phyloP scores from a whole-genome alignment of 2,113 vertebrate genomes.

The Brachyistius frenatus region DNA sequence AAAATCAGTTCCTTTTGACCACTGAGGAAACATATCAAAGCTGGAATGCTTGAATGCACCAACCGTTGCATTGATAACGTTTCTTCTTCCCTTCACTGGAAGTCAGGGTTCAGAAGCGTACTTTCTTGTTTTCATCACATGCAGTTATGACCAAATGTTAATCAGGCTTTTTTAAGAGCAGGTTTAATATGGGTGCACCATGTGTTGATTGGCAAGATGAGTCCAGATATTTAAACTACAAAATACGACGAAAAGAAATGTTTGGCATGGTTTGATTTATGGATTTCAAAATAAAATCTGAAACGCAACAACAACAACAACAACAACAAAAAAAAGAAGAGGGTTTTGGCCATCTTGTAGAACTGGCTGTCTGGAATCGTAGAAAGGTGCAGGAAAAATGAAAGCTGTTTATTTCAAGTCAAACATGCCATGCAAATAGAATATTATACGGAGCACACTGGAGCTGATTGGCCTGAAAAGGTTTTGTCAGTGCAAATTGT shows the following conservation, averaged over 20 bases:
- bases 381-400: slow-evolving; percentile 16
- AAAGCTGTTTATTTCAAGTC: slow-evolving; percentile 1
- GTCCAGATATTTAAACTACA: slow-evolving; percentile 62
- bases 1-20: background rate
- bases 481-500: background rate
- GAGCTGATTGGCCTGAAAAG: background rate
- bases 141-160: slow-evolving; percentile 71
- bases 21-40: background rate
- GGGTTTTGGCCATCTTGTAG: slow-evolving; percentile 71
- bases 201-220: slow-evolving; percentile 83
- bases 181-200: slow-evolving; percentile 67
- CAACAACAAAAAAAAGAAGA: slow-evolving; percentile 56
- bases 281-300: slow-evolving; percentile 64
- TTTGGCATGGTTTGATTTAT: slow-evolving; percentile 65
- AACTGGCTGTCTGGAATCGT: slow-evolving; percentile 69
- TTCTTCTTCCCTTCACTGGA: slow-evolving; percentile 31
- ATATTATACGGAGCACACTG: background rate
- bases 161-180: slow-evolving; percentile 51
- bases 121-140: slow-evolving; percentile 61
- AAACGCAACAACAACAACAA: slow-evolving; percentile 69
- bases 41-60: slow-evolving; percentile 1
- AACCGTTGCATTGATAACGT: background rate
- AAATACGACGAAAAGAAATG: slow-evolving; percentile 16
- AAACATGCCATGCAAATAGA: slow-evolving; percentile 31
- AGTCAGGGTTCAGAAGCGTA: slow-evolving; percentile 66